Evolutionary conservation across 1,140 invertebrate genomes (phyloP).

Genomic region (Drosophila elegans): DNA sequence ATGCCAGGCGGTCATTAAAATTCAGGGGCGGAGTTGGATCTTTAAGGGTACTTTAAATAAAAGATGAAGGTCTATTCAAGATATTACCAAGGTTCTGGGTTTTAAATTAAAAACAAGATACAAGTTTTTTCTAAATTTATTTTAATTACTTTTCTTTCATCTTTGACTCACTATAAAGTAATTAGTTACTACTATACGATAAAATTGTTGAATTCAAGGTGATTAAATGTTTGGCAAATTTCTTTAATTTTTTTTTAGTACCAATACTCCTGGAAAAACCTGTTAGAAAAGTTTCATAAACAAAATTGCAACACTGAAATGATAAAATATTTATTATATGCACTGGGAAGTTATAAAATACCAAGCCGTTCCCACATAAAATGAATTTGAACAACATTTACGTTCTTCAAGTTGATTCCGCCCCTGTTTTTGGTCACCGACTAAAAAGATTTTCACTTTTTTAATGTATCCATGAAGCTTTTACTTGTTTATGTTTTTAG

Average conservation of each 20-base stretch:
- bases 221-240: too few species aligned
- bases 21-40: constrained; percentile 14
- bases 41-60: background rate
- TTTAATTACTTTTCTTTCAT: too few species aligned
- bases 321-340: constrained; percentile 14
- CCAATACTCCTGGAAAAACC: constrained; percentile 7
- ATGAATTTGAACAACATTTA: constrained; percentile 4
- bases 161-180: too few species aligned
- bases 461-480: constrained; percentile 59
- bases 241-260: background rate
- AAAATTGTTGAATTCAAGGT: too few species aligned
- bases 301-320: constrained; percentile 8
- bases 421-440: constrained; percentile 34
- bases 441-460: constrained; percentile 70
- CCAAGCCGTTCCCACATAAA: constrained; percentile 10
- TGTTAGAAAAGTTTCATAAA: constrained; percentile 4
- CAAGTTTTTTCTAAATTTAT: too few species aligned
- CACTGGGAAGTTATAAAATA: constrained; percentile 4
- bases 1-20: constrained; percentile 50
- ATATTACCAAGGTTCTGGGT: too few species aligned
- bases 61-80: too few species aligned
- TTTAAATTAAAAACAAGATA: too few species aligned
- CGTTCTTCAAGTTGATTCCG: constrained; percentile 15
- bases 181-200: too few species aligned
- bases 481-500: constrained; percentile 47